Percentiles rank a stretch among this genome's conserved stretches.
Conservation (phyloP, 2,113 vertebrate genomes). For the Toxotes chatareus region DNA sequence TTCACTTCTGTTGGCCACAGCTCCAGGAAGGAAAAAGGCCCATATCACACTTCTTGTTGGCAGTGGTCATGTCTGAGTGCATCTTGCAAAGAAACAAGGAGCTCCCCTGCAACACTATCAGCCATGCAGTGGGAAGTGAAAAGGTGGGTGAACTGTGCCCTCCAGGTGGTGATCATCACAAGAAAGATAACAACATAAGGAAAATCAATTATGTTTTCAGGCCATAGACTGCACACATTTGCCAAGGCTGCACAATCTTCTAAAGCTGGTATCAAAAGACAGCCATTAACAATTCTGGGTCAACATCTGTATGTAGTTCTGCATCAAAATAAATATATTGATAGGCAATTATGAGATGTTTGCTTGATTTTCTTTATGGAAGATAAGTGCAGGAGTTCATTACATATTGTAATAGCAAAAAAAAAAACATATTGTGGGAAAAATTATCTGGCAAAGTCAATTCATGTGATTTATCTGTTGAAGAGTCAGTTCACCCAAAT, state of each 20-base stretch:
- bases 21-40: not conserved
- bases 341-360: not conserved
- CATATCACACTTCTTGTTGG: constrained; percentile 20
- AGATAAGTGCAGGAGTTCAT: not conserved
- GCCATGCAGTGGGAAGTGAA: not conserved
- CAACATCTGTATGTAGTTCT: not conserved
- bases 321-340: not conserved
- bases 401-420: no score
- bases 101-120: not conserved
- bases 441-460: not conserved
- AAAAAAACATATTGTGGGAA: not conserved
- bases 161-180: not conserved
- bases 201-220: not conserved
- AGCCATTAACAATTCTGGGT: not conserved
- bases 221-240: not conserved
- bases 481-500: not conserved
- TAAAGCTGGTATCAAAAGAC: not conserved
- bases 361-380: not conserved
- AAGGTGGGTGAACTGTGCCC: not conserved
- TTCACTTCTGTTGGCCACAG: constrained; percentile 3
- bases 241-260: not conserved
- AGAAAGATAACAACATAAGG: not conserved
- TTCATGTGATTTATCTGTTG: not conserved
- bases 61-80: not conserved
- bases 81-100: not conserved